Evolutionary conservation across 2,888 invertebrate genomes (phyloP).

Genomic region (Bellardia pandia): DNA sequence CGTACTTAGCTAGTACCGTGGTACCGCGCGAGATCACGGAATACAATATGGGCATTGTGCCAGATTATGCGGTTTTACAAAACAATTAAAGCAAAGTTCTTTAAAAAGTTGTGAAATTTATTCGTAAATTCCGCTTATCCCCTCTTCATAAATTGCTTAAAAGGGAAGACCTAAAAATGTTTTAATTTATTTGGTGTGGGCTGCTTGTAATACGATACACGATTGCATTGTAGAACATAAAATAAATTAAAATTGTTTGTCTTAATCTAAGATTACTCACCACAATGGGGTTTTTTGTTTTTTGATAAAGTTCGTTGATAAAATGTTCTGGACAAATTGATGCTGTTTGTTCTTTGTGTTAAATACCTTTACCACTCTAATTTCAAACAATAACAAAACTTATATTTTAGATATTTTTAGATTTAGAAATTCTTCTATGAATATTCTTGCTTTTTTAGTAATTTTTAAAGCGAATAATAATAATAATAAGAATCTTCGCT

Average conservation of each 20-base stretch:
- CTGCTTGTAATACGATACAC: constrained; percentile 18
- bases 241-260: constrained; percentile 8
- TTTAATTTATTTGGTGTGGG: background rate
- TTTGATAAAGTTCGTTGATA: constrained; percentile 13
- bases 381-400: background rate
- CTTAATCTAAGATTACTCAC: constrained; percentile 58
- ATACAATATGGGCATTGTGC: constrained; percentile 94
- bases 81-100: background rate
- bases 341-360: constrained; percentile 2
- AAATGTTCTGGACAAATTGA: background rate
- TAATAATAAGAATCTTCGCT: constrained; percentile 21
- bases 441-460: background rate
- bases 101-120: constrained; percentile 46
- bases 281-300: constrained; percentile 40
- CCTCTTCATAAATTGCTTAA: background rate
- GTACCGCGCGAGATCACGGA: constrained; percentile 94
- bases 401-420: background rate
- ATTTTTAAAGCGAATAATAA: constrained; percentile 37
- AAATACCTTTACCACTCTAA: background rate
- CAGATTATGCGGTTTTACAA: background rate
- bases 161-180: constrained; percentile 25
- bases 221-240: background rate
- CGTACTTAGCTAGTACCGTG: constrained; percentile 94
- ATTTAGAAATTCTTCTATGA: too few species aligned
- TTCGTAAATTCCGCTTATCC: background rate